Evolutionary conservation across 2,888 invertebrate species (phyloP), one percentile per base, ranked within the genome.

Genomic region (Apodemia hepburni): DNA sequence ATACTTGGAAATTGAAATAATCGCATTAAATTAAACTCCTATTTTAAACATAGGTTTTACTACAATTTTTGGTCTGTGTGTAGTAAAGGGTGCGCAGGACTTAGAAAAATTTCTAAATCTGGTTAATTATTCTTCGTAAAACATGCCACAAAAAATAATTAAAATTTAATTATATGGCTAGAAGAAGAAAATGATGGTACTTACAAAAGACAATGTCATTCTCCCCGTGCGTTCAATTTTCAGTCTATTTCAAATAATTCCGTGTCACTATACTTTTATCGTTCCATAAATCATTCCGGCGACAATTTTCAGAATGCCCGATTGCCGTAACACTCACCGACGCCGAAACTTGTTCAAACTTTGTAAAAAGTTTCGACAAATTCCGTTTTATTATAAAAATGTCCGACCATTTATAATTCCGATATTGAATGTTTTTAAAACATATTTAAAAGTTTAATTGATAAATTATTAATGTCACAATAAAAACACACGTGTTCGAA

Each of bases 161-260:
- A 33, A 33, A 9, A 9, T 9, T 33, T 9, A 33, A 9, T 33
- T 33, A 8, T 9, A 33, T 33, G 29, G 0, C 35, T 38, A 38
- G 12, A 12, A 38, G 12, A 3, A 38, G 4, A 60, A 12, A 60
- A 42, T 18, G 17, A 29, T 29, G 49, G 61, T 80, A 91, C 91
- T 91, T 79, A 92, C 92, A 78, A 89, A 92, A 70, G 91, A 92
- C 79, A 92, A 89, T 87, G 91, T 92, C 91, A 92, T 92, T 85
- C 84, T 90, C 81, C 80, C 80, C 85, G 78, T 82, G 73, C 76
- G 78, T 78, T 61, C 66, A 75, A 79, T 78, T 73, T 78, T 78
- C 78, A 80, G 77, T 77, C 74, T 73, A 75, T 68, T 74, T 75
- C 73, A 70, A 73, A 64, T 64, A 68, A 68, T 65, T 68, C 66